phyloP scores from a whole-genome alignment of 2,113 vertebrate genomes.

The Oenanthe melanoleuca region DNA sequence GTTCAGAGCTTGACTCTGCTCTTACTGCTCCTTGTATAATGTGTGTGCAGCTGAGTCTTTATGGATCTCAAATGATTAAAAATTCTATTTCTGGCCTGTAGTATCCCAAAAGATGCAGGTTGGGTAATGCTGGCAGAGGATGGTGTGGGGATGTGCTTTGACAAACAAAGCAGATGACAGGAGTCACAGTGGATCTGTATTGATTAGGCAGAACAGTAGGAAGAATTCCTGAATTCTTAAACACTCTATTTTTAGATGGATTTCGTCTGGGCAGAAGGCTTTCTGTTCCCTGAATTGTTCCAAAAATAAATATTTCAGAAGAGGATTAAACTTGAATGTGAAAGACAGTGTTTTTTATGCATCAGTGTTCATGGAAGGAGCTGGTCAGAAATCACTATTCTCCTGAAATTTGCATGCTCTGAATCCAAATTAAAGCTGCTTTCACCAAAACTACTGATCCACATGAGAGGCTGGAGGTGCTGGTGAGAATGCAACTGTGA shows the following conservation, averaged over 20 bases:
- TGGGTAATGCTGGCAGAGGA: rapidly evolving
- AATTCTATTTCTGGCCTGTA: rapidly evolving
- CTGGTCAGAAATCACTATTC: neutral
- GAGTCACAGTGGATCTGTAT: neutral
- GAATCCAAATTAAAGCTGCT: neutral
- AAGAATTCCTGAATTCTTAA: neutral
- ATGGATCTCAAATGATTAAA: neutral
- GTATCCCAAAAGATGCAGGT: neutral
- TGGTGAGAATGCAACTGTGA: neutral
- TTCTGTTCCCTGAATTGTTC: neutral
- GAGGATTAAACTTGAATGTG: conserved; percentile 11
- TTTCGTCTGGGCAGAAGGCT: neutral
- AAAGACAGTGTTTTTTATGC: neutral
- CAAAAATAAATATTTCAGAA: conserved; percentile 8
- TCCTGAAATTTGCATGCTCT: neutral
- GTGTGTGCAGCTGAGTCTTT: rapidly evolving
- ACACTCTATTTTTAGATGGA: neutral
- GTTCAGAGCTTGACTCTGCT: neutral
- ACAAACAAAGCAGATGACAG: neutral
- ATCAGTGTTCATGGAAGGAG: neutral
- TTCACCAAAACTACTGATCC: neutral
- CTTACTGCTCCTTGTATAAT: neutral
- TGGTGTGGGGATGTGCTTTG: neutral
- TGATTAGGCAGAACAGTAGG: neutral
- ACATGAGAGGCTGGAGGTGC: neutral